Percentiles rank a stretch among this genome's conserved stretches.
These are phyloP conservation scores for Scarus forsteni DNA, from an alignment of 2,797 vertebrate genomes.

Conservation along the genomic window DNA sequence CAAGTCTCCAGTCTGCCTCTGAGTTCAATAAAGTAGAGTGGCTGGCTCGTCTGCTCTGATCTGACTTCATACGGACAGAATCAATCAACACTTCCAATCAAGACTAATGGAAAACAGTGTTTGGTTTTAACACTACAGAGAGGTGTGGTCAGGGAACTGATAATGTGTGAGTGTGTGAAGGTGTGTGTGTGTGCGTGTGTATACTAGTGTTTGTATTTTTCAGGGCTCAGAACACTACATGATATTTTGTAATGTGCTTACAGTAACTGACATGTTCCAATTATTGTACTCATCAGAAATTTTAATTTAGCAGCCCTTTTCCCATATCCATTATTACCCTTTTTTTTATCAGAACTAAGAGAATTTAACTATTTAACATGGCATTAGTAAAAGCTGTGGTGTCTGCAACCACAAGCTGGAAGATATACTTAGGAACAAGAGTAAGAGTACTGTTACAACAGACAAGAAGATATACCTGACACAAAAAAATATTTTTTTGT, in stretches of 20 bases:
- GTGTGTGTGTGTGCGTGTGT: too few species aligned
- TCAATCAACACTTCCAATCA: conserved; percentile 79
- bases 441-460: too few species aligned
- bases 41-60: conserved; percentile 37
- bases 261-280: neutral
- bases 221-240: neutral
- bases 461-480: too few species aligned
- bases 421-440: too few species aligned
- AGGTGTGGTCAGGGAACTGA: conserved; percentile 13
- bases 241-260: too few species aligned
- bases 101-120: conserved; percentile 65
- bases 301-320: neutral
- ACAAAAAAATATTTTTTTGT: too few species aligned
- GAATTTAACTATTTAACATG: too few species aligned
- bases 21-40: conserved; percentile 70
- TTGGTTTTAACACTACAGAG: conserved; percentile 30
- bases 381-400: too few species aligned
- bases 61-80: conserved; percentile 64
- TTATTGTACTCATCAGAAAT: neutral
- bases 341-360: too few species aligned
- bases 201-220: neutral
- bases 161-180: neutral
- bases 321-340: too few species aligned
- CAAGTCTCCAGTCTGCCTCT: conserved; percentile 24
- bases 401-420: too few species aligned